These are phyloP conservation scores for Alviniconcha strummeri DNA, from an alignment of 2,888 invertebrate genomes.

Conservation along the genomic window DNA sequence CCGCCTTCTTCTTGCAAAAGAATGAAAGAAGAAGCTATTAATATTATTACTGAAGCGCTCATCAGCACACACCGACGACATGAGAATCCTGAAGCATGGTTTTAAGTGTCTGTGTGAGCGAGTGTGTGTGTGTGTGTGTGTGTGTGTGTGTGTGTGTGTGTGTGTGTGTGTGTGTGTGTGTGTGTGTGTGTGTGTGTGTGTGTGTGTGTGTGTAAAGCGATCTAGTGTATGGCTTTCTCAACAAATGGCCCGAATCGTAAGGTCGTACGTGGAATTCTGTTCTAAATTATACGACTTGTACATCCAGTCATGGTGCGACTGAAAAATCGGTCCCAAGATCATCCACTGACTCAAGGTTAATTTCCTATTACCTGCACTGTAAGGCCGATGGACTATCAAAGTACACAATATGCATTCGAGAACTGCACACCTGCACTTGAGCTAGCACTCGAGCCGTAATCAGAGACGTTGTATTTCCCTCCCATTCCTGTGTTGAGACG, in stretches of 20 bases:
- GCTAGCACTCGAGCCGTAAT: too few relatives aligned
- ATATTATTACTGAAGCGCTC: neutral
- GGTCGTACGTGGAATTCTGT: neutral
- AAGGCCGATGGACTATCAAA: too few relatives aligned
- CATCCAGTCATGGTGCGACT: neutral
- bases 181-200: neutral
- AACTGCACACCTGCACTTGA: too few relatives aligned
- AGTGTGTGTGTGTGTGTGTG: slow-evolving; percentile 7
- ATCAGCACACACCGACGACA: neutral
- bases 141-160: slow-evolving; percentile 7
- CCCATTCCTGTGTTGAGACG: too few relatives aligned
- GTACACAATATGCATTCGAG: too few relatives aligned
- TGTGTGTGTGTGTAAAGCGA: neutral
- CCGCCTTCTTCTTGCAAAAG: neutral
- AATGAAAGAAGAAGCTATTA: neutral
- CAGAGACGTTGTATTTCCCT: too few relatives aligned
- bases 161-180: slow-evolving; percentile 1
- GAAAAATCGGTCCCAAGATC: neutral
- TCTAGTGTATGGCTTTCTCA: neutral
- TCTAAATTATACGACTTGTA: neutral
- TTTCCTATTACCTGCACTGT: too few relatives aligned
- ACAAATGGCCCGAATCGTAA: neutral
- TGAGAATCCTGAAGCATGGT: neutral
- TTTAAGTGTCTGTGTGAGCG: neutral
- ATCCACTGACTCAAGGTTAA: neutral